Percentiles rank a stretch among this genome's conserved stretches.
These are phyloP conservation scores for Conger conger DNA, from an alignment of 2,113 vertebrate species.

Conservation along the genomic window DNA sequence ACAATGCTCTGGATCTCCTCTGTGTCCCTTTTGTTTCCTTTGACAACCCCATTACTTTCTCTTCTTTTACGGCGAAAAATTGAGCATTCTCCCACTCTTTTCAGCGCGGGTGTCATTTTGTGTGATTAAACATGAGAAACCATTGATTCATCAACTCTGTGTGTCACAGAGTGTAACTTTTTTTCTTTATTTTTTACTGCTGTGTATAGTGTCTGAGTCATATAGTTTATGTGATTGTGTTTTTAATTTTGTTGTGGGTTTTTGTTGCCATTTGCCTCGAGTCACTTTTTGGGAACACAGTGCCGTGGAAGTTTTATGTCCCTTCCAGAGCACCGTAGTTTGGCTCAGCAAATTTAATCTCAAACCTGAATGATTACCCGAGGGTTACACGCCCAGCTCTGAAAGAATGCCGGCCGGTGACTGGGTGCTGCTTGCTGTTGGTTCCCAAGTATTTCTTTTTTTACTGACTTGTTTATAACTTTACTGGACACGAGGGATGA, in stretches of 20 bases:
- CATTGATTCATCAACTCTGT: not conserved
- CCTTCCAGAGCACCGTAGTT: too few species aligned
- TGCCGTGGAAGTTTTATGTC: too few species aligned
- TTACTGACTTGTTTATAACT: not conserved
- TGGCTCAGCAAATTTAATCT: too few species aligned
- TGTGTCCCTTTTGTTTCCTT: slow-evolving; percentile 20
- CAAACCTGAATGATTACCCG: too few species aligned
- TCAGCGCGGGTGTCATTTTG: not conserved
- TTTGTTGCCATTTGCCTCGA: too few species aligned
- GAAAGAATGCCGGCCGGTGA: too few species aligned
- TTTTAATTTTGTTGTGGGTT: not conserved
- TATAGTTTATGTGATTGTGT: not conserved
- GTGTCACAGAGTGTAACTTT: not conserved
- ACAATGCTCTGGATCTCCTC: slow-evolving; percentile 26
- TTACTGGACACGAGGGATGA: not conserved
- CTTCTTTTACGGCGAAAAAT: slow-evolving; percentile 3
- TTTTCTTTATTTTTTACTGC: not conserved
- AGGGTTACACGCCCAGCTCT: too few species aligned
- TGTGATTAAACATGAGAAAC: not conserved
- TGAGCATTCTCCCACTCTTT: not conserved
- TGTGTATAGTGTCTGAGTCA: not conserved
- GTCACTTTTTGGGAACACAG: too few species aligned
- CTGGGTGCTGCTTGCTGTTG: too few species aligned
- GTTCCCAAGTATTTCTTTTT: too few species aligned
- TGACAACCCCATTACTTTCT: slow-evolving; percentile 7